A percentile compares a stretch with the other conserved stretches of the same genome.
phyloP scores from a whole-genome alignment of 2,888 invertebrate genomes.

The Drosophila robusta region DNA sequence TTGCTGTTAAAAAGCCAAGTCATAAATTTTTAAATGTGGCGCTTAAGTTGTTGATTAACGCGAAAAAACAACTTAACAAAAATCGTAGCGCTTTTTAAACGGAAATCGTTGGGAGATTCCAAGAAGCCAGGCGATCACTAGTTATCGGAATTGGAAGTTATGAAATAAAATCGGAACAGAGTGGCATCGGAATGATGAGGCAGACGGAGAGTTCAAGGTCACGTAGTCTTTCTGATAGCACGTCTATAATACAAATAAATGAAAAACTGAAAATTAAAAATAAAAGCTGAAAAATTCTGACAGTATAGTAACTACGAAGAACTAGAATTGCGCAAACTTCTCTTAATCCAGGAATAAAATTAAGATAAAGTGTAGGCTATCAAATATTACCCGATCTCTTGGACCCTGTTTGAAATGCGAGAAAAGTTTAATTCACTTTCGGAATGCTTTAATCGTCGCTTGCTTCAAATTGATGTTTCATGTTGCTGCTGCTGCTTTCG shows the following conservation, averaged over 20 bases:
- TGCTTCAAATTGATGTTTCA: not conserved
- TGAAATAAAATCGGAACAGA: not conserved
- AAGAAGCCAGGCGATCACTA: conserved; percentile 28
- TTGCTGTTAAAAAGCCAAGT: conserved; percentile 27
- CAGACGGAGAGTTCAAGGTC: not conserved
- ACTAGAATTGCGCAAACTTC: no score
- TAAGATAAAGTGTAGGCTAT: no score
- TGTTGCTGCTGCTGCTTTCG: conserved; percentile 34
- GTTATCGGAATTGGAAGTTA: not conserved
- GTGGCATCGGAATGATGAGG: not conserved
- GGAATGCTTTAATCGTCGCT: not conserved
- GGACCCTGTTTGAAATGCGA: no score
- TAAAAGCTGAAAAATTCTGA: not conserved
- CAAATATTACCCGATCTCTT: no score
- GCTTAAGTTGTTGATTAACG: conserved; percentile 75
- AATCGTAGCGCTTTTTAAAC: conserved; percentile 31
- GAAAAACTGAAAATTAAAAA: not conserved
- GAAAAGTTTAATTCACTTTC: not conserved
- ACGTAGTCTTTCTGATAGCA: not conserved
- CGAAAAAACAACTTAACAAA: conserved; percentile 35
- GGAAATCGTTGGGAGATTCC: conserved; percentile 60
- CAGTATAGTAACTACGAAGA: no score
- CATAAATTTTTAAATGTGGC: conserved; percentile 70
- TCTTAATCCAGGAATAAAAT: no score
- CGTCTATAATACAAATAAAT: no score